Conservation (phyloP, 1,140 invertebrate species). For the Zaprionus davidi region DNA sequence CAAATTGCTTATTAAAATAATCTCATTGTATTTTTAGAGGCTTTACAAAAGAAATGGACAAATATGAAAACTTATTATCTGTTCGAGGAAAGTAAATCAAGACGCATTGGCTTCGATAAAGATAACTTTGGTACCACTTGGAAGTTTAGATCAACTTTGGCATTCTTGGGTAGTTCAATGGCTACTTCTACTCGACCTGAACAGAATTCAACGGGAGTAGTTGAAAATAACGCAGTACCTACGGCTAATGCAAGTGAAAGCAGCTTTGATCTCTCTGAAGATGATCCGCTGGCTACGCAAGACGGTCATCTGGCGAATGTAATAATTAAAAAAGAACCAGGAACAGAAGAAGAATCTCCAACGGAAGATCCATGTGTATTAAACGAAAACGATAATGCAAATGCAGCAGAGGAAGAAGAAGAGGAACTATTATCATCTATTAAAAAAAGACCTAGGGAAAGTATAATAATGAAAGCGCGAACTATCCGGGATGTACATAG, state of each 20-base stretch:
- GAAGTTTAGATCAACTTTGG: conserved; percentile 35
- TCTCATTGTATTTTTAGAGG: conserved; percentile 11
- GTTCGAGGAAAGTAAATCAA: conserved; percentile 46
- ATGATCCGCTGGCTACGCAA: conserved; percentile 40
- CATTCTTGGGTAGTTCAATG: conserved; percentile 17
- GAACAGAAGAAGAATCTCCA: conserved; percentile 17
- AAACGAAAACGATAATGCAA: conserved; percentile 15
- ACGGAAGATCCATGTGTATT: conserved; percentile 6
- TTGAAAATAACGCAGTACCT: background rate
- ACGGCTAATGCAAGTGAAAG: conserved; percentile 15
- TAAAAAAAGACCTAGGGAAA: conserved; percentile 24
- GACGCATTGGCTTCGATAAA: conserved; percentile 24
- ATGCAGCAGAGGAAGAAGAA: conserved; percentile 12
- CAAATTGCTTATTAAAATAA: background rate
- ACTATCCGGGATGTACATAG: conserved; percentile 1
- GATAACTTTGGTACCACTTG: conserved; percentile 35
- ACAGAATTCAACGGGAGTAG: background rate
- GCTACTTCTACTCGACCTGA: background rate
- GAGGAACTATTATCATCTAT: background rate
- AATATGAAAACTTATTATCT: conserved; percentile 50
- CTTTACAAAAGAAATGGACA: conserved; percentile 46
- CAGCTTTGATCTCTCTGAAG: conserved; percentile 38
- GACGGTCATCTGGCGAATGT: conserved; percentile 16
- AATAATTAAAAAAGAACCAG: conserved; percentile 29
- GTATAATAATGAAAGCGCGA: conserved; percentile 1